Conservation (phyloP, 1,140 invertebrate species). For the Anastatus disparis region DNA sequence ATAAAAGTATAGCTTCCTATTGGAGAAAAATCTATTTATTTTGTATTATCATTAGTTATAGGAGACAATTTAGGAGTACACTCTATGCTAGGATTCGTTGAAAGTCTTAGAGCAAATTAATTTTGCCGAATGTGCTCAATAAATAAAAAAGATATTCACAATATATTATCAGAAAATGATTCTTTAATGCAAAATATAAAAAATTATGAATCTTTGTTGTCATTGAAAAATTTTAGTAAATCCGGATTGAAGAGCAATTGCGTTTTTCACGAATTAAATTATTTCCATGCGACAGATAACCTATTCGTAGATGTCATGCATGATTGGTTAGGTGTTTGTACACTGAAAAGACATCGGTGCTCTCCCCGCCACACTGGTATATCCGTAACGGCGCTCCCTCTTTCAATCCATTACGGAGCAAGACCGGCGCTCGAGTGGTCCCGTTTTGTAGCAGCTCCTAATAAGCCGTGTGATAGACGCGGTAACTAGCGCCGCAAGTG, state of each 20-base stretch:
- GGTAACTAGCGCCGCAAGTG: too few relatives aligned
- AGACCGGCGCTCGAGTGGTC: too few relatives aligned
- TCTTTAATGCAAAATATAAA: neutral
- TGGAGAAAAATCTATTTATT: constrained; percentile 15
- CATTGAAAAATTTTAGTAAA: neutral
- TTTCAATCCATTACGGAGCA: too few relatives aligned
- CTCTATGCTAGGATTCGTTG: constrained; percentile 50
- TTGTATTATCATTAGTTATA: constrained; percentile 40
- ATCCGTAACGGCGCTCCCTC: too few relatives aligned
- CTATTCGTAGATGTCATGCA: neutral
- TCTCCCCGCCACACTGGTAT: too few relatives aligned
- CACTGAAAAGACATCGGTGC: too few relatives aligned
- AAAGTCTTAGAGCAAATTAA: constrained; percentile 47
- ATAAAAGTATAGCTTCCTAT: constrained; percentile 42
- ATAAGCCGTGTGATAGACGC: too few relatives aligned
- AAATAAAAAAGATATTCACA: constrained; percentile 41
- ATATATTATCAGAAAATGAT: constrained; percentile 31
- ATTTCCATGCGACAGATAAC: constrained; percentile 3
- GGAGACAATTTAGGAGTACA: constrained; percentile 58
- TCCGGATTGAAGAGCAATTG: neutral
- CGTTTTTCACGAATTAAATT: neutral
- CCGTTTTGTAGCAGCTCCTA: too few relatives aligned
- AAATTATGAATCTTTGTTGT: neutral
- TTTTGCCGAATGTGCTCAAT: constrained; percentile 42
- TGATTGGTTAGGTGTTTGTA: neutral